A percentile compares a stretch with the other conserved stretches of the same genome.
Evolutionary conservation across 2,113 vertebrate species (phyloP).

Genomic region (Ciconia stormi): DNA sequence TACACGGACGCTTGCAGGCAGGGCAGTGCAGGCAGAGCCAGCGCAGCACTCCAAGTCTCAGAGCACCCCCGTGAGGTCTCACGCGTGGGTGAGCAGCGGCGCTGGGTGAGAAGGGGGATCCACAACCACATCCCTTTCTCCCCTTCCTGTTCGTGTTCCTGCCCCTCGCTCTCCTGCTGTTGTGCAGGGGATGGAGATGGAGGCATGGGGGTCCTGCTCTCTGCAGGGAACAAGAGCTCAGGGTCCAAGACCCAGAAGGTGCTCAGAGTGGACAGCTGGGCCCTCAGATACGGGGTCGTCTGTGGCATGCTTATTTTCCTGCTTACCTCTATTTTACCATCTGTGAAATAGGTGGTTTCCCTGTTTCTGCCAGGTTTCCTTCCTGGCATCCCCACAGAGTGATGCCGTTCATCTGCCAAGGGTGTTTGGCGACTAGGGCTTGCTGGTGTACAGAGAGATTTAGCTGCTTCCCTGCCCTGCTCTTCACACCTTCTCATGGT

Average conservation of each 20-base stretch:
- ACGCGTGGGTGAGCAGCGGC: fast-evolving
- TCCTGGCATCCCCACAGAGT: neutral
- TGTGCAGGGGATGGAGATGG: neutral
- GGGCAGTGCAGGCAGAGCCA: neutral
- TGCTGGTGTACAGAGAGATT: neutral
- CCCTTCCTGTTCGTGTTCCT: fast-evolving
- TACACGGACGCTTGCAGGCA: neutral
- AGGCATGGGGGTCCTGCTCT: neutral
- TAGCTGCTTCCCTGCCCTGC: neutral
- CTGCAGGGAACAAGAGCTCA: neutral
- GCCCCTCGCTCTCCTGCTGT: neutral
- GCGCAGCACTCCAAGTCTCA: neutral
- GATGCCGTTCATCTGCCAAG: fast-evolving
- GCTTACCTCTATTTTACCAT: neutral
- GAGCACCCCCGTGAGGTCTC: neutral
- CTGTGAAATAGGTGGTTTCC: neutral
- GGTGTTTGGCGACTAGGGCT: neutral
- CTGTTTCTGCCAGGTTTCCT: neutral
- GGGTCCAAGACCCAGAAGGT: neutral
- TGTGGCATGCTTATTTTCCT: neutral
- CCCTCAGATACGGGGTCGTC: neutral
- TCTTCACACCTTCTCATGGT: fast-evolving
- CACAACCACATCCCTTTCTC: neutral
- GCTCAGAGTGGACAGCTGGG: neutral
- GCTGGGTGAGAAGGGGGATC: neutral